Base-by-base conservation (phyloP, 2,888 invertebrate genomes). In the Corythucha ciliata region DNA sequence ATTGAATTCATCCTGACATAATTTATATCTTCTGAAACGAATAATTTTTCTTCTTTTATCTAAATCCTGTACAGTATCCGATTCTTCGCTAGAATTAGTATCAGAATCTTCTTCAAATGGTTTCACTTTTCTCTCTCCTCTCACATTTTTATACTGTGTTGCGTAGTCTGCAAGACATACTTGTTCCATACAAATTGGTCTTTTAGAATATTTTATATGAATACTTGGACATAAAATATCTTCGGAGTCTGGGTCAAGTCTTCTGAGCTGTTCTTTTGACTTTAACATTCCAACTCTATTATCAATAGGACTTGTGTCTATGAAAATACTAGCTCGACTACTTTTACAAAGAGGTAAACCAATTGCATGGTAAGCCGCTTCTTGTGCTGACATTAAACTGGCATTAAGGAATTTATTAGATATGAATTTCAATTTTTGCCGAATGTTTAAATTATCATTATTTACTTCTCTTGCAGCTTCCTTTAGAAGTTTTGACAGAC, bases 241-340 rank as follows among this genome's bases (percentile, higher is more conserved):
- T 2, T 2, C 22, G 7, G 46, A 40, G 14, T 52, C 25, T 2
- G 21, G 22, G 25, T 44, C 25, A 8, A 14, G 16, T 14, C 42
- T 21, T 22, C 6, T 8, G 24, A 49, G 20, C 2, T 36, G 25
- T n/a, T 40, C 33, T 24, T 44, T 34, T 12, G 58, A 44, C 56
- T 65, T 66, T 3, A 64, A 29, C 12, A 65, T 57, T 7, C 47
- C 16, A 18, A 60, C 58, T 44, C 65, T 53, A 18, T 59, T 58
- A 7, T 60, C 61, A 3, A 60, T 59, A 6, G 58, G 57, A 12
- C 41, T 29, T 1, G 59, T 58, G 18, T 52, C 54, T 2, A 59
- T 54, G 37, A 27, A 60, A n/a, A 56, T 34, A 7, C 24, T 46
- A 1, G 22, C 6, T 7, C 56, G 21, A 16, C 52, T 56, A 21